Conservation (phyloP, 2,888 invertebrate species). For the Anthophora plumipes region DNA sequence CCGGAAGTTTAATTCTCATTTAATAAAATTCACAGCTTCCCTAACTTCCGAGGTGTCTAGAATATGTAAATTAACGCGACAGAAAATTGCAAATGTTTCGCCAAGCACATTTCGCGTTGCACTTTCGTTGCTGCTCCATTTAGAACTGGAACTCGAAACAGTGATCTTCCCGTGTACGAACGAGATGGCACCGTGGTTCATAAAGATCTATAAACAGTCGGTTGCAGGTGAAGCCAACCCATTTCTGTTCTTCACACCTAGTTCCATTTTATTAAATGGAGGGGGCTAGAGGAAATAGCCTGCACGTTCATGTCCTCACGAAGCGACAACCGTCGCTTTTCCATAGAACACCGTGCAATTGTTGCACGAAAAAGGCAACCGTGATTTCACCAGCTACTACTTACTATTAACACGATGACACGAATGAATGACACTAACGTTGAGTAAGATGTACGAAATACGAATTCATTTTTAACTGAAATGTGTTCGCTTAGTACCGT, state of each 20-base stretch:
- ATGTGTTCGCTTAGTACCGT: too few relatives aligned
- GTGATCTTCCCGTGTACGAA: neutral
- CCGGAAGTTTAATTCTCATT: too few relatives aligned
- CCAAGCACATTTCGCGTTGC: neutral
- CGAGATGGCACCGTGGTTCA: neutral
- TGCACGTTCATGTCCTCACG: neutral
- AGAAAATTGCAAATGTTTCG: neutral
- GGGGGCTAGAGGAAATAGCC: neutral
- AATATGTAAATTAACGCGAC: slow-evolving; percentile 1
- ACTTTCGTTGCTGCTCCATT: neutral
- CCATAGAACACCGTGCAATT: neutral
- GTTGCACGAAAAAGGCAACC: neutral
- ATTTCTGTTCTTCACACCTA: neutral
- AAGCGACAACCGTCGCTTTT: neutral
- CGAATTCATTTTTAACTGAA: neutral
- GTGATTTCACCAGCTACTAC: neutral
- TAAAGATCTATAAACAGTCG: neutral
- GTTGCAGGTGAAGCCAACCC: neutral
- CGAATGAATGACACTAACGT: neutral
- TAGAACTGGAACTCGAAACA: neutral
- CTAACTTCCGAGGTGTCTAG: too few relatives aligned
- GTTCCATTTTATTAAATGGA: slow-evolving; percentile 13
- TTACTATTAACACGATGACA: neutral
- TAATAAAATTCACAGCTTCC: too few relatives aligned
- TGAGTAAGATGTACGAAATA: neutral